Base-by-base conservation (phyloP, 2,888 invertebrate species). In the Chromoteleia sp. region DNA sequence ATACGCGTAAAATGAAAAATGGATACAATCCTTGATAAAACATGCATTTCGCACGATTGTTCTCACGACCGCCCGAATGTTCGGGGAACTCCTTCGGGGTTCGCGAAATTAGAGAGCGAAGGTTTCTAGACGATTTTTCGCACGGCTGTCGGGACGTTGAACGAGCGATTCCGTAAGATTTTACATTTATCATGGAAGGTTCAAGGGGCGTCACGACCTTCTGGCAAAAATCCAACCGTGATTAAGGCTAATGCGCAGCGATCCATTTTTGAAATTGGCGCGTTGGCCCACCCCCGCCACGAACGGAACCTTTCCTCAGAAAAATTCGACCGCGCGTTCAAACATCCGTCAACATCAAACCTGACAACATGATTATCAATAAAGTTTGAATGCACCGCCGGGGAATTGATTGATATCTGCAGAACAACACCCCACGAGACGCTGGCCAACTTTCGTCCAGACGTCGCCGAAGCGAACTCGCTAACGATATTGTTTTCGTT, bases 161-260 rank as follows among this genome's bases (percentile, higher is more conserved):
- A 50, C 50, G 48, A 56, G 7, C 39, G 45, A 70, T 48, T 77
- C 75, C 48, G 54, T 41, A 59, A 61, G 56, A 68, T 65, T 70
- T 70, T 70, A 75, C 74, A 80, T 80, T 75, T 71, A 70, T 75
- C 80, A 80, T 65, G 25, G 33, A 50, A 17, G 50, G 80, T 65
- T 63, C 63, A 63, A 33, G 63, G 75, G 71, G 80, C 80, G 80
- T 80, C 63, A 70, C 80, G 36, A 39, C 74, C 75, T 80, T 36
- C 58, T 84, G 84, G 84, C 84, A 65, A 76, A 50, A 65, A 14
- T 58, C 73, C 83, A 79, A 65, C 63, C 29, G 59, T 80, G 76
- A 82, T 83, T 71, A 73, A 81, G 76, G 73, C 71, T 65, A 71
- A 70, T 56, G 74, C 58, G 56, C 63, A 30, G 7, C 70, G 71